phyloP scores from a whole-genome alignment of 2,888 invertebrate genomes.

The Ormia ochracea region DNA sequence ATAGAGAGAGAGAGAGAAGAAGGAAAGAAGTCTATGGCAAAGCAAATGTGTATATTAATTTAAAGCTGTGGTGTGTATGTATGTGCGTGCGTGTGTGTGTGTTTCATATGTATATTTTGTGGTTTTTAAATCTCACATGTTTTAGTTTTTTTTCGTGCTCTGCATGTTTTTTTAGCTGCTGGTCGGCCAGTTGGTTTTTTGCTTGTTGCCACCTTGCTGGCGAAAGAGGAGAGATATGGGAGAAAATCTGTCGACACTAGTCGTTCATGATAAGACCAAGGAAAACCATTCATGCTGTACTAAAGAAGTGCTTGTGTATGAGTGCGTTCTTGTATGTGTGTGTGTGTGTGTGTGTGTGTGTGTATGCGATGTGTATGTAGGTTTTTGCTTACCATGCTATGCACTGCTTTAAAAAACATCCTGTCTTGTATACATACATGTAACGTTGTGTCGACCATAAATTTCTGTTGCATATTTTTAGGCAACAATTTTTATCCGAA shows the following conservation, averaged over 20 bases:
- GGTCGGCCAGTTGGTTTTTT: conserved; percentile 45
- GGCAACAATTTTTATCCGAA: background rate
- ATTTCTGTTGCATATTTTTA: conserved; percentile 30
- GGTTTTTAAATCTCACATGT: conserved; percentile 48
- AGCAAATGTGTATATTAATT: background rate
- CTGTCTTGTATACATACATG: background rate
- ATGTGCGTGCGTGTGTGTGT: too few relatives aligned
- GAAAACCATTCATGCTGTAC: too few relatives aligned
- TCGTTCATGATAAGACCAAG: conserved; percentile 26
- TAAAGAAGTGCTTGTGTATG: conserved; percentile 13
- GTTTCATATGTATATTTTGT: conserved; percentile 50
- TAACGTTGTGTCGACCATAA: conserved; percentile 14
- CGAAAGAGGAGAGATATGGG: background rate
- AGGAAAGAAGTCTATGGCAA: background rate
- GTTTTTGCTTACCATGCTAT: background rate
- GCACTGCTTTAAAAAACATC: background rate
- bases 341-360: background rate
- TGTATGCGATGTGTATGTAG: background rate
- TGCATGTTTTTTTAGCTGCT: background rate
- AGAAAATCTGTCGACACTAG: conserved; percentile 38
- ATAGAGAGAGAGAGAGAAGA: background rate
- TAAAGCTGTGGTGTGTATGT: conserved; percentile 36
- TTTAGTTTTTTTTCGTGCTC: background rate
- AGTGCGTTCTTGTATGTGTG: background rate
- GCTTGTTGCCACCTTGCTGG: conserved; percentile 54